Evolutionary conservation across 2,888 invertebrate genomes (phyloP), one percentile per base, ranked within the genome.

Genomic region (Pseudococcus jackbeardsleyi): DNA sequence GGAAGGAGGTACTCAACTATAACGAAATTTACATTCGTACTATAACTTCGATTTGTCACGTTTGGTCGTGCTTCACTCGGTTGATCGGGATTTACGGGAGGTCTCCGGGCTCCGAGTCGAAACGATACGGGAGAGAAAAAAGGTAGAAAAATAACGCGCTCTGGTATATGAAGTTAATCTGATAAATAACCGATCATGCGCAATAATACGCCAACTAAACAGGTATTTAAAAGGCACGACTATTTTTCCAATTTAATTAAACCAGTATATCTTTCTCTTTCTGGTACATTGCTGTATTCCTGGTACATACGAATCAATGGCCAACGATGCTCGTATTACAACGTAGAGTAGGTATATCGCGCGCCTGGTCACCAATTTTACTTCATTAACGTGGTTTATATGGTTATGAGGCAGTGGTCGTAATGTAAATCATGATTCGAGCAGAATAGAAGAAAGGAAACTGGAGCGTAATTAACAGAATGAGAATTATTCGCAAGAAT

Each of bases 221-320:
- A 88, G 79, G 79, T 79, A 88, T 50, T 54, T 50, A 79, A 79
- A 42, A 88, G 19, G 88, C 88, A 88, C 88, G 88, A 88, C 82
- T 88, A 82, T 88, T 88, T 77, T 88, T 88, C 88, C 54, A 88
- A 88, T 88, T 88, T 88, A 88, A 88, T 88, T 88, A 88, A 88
- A 54, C 82, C 19, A 59, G 39, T 85, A 19, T 77, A 22, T 64
- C 22, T 64, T 9, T 64, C 7, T 64, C 64, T 64, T 22, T 22
- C 9, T 64, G 26, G 26, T 33, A 33, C 26, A 33, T 33, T 33
- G 22, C 19, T 64, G 22, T 22, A 64, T n/a, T 15, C 59, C 3
- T 12, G 19, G 6, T 64, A 15, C 59, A 59, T 5, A 59, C n/a
- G n/a, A 64, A 64, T 64, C 64, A 22, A 64, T 64, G 64, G 12